Evolutionary conservation across 2,797 vertebrate species (phyloP).

Genomic region (Oceanodroma leucorhoa): DNA sequence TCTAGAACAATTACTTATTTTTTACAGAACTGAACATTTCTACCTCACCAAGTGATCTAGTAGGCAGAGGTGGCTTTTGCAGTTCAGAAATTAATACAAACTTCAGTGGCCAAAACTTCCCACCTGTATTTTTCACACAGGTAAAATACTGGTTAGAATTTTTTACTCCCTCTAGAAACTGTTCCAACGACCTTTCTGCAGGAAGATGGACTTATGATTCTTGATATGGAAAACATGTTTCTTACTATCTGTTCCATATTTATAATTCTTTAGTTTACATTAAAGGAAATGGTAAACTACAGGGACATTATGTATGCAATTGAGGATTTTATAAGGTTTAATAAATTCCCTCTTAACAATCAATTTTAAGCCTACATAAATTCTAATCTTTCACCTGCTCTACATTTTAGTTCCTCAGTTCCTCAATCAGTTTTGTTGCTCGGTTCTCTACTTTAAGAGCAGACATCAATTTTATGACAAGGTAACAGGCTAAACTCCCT

Average conservation of each 20-base stretch:
- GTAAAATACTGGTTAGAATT: not conserved
- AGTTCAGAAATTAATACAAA: not conserved
- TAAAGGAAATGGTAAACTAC: slow-evolving; percentile 63
- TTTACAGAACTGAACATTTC: not conserved
- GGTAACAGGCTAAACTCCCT: not conserved
- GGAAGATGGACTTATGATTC: slow-evolving; percentile 11
- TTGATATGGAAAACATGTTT: slow-evolving; percentile 43
- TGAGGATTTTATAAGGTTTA: slow-evolving; percentile 61
- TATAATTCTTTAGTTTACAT: slow-evolving; percentile 59
- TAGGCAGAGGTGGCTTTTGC: not conserved
- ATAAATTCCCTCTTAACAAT: slow-evolving; percentile 63
- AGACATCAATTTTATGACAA: slow-evolving; percentile 25
- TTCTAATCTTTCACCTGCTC: slow-evolving; percentile 35
- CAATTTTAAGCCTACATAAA: slow-evolving; percentile 19
- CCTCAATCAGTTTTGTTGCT: slow-evolving; percentile 5
- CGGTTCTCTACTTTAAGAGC: slow-evolving; percentile 2
- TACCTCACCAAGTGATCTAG: not conserved
- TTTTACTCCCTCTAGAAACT: not conserved
- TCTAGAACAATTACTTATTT: not conserved
- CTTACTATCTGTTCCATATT: slow-evolving; percentile 68
- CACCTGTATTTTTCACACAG: not conserved
- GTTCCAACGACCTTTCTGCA: not conserved
- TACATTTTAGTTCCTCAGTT: slow-evolving; percentile 16
- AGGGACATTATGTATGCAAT: slow-evolving; percentile 55
- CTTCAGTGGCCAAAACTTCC: not conserved